Evolutionary conservation across 2,113 vertebrate species (phyloP).

Genomic region (Seriola rivoliana): DNA sequence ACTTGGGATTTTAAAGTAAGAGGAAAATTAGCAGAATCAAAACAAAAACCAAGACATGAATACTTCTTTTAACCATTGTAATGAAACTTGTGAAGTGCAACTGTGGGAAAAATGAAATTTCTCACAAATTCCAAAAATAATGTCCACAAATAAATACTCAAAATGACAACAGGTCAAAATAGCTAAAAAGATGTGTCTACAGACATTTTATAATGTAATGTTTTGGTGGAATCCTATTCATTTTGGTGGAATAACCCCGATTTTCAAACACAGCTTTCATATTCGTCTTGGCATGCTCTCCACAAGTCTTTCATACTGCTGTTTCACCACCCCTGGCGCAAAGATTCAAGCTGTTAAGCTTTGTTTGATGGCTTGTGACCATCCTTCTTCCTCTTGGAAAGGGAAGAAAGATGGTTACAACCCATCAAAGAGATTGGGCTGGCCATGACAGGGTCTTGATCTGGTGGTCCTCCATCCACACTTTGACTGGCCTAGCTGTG

Average conservation of each 20-base stretch:
- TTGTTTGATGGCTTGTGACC: not conserved
- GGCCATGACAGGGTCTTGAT: not conserved
- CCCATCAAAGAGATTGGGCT: not conserved
- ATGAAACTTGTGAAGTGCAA: conserved; percentile 8
- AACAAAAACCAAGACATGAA: not conserved
- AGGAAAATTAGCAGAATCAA: conserved; percentile 41
- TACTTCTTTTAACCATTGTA: conserved; percentile 8
- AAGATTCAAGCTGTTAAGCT: not conserved
- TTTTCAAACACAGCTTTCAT: not conserved
- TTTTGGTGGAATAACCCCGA: not conserved
- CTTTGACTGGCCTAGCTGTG: not conserved
- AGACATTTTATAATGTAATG: no score
- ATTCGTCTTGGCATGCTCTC: not conserved
- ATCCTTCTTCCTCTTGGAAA: not conserved
- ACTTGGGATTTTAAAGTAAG: conserved; percentile 35
- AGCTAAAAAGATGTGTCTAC: no score
- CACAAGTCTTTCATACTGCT: conserved; percentile 3
- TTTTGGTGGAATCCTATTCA: no score
- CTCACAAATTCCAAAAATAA: no score
- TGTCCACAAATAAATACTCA: no score
- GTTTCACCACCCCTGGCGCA: not conserved
- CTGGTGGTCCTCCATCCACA: not conserved
- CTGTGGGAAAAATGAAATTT: no score
- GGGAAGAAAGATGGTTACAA: no score
- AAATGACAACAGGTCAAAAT: no score